These are phyloP conservation scores for Graphium colonna DNA, from an alignment of 2,888 invertebrate species.

Conservation along the genomic window DNA sequence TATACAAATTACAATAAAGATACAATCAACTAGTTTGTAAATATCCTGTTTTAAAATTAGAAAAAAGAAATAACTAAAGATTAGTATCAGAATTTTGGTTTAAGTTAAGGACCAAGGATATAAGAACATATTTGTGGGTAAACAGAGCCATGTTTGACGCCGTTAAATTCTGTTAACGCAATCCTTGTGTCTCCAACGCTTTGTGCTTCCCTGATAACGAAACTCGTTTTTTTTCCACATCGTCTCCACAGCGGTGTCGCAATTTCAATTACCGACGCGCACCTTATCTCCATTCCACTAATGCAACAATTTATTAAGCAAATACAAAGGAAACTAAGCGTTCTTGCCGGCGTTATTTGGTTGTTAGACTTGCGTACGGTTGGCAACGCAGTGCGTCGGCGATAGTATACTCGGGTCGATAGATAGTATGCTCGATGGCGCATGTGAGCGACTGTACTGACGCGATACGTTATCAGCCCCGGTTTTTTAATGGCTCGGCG, in stretches of 20 bases:
- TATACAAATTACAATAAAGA: too few relatives aligned
- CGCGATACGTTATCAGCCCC: conserved; percentile 54
- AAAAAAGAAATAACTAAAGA: too few relatives aligned
- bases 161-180: not conserved
- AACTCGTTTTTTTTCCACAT: not conserved
- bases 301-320: conserved; percentile 20
- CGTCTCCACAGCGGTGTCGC: conserved; percentile 1
- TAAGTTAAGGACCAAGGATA: too few relatives aligned
- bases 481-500: conserved; percentile 39
- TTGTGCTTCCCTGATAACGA: not conserved
- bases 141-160: too few relatives aligned
- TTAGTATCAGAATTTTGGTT: too few relatives aligned
- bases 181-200: too few relatives aligned
- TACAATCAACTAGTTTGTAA: too few relatives aligned
- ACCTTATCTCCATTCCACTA: conserved; percentile 12
- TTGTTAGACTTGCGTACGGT: conserved; percentile 5
- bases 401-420: not conserved
- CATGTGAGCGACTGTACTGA: conserved; percentile 31
- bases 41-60: too few relatives aligned
- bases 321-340: conserved; percentile 15
- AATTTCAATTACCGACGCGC: conserved; percentile 5
- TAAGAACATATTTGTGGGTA: too few relatives aligned
- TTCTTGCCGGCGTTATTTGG: conserved; percentile 6
- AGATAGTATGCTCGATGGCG: conserved; percentile 8
- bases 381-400: not conserved